phyloP scores from a whole-genome alignment of 1,140 invertebrate species.

The Drosophila hydei region DNA sequence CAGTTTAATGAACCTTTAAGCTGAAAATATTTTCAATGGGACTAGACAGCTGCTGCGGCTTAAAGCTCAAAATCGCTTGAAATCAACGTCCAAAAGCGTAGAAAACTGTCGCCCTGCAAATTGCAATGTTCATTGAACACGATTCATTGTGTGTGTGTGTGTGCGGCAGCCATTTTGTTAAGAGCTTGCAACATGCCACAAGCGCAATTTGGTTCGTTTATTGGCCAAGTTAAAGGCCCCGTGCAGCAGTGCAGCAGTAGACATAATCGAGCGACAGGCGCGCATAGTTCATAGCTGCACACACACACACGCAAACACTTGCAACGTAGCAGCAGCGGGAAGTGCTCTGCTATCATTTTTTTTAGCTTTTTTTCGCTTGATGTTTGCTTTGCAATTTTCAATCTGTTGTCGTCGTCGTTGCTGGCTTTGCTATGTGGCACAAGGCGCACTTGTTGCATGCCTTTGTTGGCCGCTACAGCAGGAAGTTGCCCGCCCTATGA shows the following conservation, averaged over 20 bases:
- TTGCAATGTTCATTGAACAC: slow-evolving; percentile 36
- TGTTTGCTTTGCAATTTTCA: slow-evolving; percentile 43
- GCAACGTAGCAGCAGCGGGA: slow-evolving; percentile 11
- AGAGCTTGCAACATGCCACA: slow-evolving; percentile 47
- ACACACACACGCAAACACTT: not conserved
- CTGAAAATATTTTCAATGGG: slow-evolving; percentile 68
- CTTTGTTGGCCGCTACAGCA: slow-evolving; percentile 32
- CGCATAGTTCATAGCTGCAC: slow-evolving; percentile 17
- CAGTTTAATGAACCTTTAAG: slow-evolving; percentile 83
- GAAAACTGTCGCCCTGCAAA: slow-evolving; percentile 36
- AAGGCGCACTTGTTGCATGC: slow-evolving; percentile 74
- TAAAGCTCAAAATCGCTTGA: slow-evolving; percentile 19
- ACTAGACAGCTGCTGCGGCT: slow-evolving; percentile 34
- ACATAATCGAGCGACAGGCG: slow-evolving; percentile 32
- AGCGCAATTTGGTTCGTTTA: slow-evolving; percentile 38
- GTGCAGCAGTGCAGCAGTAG: slow-evolving; percentile 8
- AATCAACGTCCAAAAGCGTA: slow-evolving; percentile 16
- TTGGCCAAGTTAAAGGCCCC: slow-evolving; percentile 60
- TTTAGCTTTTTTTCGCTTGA: slow-evolving; percentile 7
- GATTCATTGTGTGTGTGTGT: slow-evolving; percentile 37
- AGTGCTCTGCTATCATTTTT: slow-evolving; percentile 26
- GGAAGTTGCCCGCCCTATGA: slow-evolving; percentile 58
- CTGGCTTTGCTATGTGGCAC: slow-evolving; percentile 49
- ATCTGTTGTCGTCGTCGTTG: slow-evolving; percentile 27
- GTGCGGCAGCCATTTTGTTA: slow-evolving; percentile 66